Percentiles rank a stretch among this genome's conserved stretches.
These are phyloP conservation scores for Mastomys coucha DNA, from an alignment of 2,113 vertebrate species.

Conservation along the genomic window DNA sequence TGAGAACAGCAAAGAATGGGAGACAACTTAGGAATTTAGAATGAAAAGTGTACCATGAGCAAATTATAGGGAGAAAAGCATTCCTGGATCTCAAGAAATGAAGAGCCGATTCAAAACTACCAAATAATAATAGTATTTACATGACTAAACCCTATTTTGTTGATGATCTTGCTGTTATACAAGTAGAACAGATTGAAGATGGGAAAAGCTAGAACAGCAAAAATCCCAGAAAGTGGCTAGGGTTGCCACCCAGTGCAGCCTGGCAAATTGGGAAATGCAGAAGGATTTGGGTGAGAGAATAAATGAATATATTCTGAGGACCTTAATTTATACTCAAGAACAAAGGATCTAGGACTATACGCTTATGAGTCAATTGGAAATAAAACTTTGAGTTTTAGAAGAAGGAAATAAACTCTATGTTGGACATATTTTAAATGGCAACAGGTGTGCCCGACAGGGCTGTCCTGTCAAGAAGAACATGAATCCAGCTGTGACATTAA, in stretches of 20 bases:
- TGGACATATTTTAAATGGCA: background rate
- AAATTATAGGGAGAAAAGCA: background rate
- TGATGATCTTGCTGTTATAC: background rate
- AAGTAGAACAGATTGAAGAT: background rate
- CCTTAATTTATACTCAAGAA: background rate
- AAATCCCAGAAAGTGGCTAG: background rate
- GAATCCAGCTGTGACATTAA: background rate
- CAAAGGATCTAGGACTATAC: background rate
- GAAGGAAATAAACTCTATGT: conserved; percentile 16
- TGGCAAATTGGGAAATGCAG: background rate
- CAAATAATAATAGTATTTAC: background rate
- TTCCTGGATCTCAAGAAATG: conserved; percentile 6
- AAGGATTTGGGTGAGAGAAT: background rate
- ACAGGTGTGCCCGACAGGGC: background rate
- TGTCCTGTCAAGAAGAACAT: background rate
- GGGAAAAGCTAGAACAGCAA: background rate
- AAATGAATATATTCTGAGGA: background rate
- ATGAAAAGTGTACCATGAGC: background rate
- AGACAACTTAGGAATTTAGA: background rate
- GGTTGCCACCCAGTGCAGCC: fast-evolving
- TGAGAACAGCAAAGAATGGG: background rate
- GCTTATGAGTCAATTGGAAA: background rate
- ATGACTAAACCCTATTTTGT: background rate
- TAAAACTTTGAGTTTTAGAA: background rate
- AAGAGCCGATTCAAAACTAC: conserved; percentile 7